Evolutionary conservation across 2,113 vertebrate species (phyloP).

Genomic region (Pomatorhinus ruficollis): DNA sequence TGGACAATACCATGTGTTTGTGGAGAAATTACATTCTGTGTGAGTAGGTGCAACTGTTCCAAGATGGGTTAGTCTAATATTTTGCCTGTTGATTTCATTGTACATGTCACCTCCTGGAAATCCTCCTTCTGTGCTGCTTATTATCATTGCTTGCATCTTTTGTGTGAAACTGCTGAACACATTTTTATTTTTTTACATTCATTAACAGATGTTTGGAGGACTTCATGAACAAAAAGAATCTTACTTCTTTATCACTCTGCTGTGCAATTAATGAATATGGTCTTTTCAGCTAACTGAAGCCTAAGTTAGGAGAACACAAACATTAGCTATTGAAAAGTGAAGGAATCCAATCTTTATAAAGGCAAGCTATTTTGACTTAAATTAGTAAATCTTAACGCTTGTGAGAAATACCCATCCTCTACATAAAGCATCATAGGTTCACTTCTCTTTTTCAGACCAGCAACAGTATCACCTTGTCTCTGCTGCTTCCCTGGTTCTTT

Average conservation of each 20-base stretch:
- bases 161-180: not conserved
- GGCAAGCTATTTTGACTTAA: not conserved
- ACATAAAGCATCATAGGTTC: not conserved
- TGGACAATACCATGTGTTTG: not conserved
- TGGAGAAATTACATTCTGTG: not conserved
- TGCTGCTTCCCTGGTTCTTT: not conserved
- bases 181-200: not conserved
- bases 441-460: not conserved
- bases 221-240: not conserved
- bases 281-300: not conserved
- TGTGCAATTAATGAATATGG: not conserved
- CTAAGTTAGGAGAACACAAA: not conserved
- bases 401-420: not conserved
- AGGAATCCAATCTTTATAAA: not conserved
- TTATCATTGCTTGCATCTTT: not conserved
- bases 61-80: not conserved
- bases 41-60: not conserved
- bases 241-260: not conserved
- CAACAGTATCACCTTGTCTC: not conserved
- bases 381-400: not conserved
- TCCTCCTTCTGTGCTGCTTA: not conserved
- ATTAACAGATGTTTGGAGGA: rapidly evolving
- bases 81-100: not conserved
- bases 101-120: not conserved
- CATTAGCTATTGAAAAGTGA: not conserved